These are phyloP conservation scores for Pocillopora verrucosa DNA, from an alignment of 64 coral and sea anemone species.

Conservation along the genomic window DNA sequence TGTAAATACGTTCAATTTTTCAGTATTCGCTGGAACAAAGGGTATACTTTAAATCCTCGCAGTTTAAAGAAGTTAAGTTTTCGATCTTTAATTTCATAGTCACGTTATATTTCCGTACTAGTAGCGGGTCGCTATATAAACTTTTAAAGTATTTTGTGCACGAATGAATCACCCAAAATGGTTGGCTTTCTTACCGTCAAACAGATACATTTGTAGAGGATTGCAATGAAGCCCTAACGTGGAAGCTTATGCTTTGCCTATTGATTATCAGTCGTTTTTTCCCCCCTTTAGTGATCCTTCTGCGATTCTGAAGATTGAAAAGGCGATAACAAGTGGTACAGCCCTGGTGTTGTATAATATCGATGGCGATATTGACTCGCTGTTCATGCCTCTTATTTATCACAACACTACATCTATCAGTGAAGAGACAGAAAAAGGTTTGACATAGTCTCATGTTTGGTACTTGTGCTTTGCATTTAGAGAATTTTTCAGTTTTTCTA, in stretches of 20 bases:
- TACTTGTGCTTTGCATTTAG: neutral
- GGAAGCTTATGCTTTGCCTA: no score
- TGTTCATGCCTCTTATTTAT: constrained; percentile 96
- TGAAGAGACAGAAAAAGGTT: constrained; percentile 71
- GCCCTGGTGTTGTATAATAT: constrained; percentile 88
- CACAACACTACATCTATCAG: constrained; percentile 67
- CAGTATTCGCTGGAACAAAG: no score
- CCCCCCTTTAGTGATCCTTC: constrained; percentile 68
- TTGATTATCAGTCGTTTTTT: neutral
- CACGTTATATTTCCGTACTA: no score
- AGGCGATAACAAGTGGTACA: constrained; percentile 77
- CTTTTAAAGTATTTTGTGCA: no score
- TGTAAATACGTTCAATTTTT: no score
- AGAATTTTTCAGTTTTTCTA: neutral
- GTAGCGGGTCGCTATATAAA: no score
- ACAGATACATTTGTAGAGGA: no score
- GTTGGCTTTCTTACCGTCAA: no score
- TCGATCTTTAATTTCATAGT: no score
- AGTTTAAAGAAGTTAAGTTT: no score
- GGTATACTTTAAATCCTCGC: no score
- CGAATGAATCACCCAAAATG: no score
- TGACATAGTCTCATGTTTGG: neutral
- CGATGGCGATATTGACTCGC: constrained; percentile 80
- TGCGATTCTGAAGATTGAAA: constrained; percentile 84
- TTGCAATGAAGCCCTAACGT: neutral